Evolutionary conservation across 2,113 vertebrate species (phyloP).

Genomic region (Caranx ignobilis): DNA sequence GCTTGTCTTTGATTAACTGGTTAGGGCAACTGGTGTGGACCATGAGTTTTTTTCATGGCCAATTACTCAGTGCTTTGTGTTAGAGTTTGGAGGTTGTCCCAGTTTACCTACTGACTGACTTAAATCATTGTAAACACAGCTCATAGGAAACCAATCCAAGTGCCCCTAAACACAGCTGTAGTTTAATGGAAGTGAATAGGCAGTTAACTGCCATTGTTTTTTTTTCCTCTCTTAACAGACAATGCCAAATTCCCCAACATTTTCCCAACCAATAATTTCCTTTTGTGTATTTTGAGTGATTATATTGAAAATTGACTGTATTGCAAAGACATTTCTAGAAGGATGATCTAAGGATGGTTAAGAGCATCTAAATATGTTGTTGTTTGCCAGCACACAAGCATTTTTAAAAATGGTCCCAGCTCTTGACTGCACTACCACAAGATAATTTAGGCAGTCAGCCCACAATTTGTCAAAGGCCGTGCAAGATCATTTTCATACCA

Average conservation of each 20-base stretch:
- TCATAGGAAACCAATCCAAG: background rate
- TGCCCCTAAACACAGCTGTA: background rate
- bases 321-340: background rate
- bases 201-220: background rate
- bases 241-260: too few species aligned
- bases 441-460: constrained; percentile 11
- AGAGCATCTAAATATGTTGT: background rate
- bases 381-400: background rate
- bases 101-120: constrained; percentile 12
- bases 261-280: background rate
- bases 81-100: background rate
- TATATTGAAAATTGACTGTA: background rate
- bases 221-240: too few species aligned
- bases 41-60: constrained; percentile 1
- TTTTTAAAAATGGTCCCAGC: background rate
- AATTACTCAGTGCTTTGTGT: background rate
- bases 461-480: constrained; percentile 15
- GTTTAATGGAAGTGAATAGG: background rate
- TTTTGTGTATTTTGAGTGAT: background rate
- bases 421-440: constrained; percentile 3
- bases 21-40: background rate
- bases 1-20: background rate
- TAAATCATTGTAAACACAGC: background rate
- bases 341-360: background rate
- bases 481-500: constrained; percentile 33